A percentile compares a stretch with the other conserved stretches of the same genome.
Conservation (phyloP, 37 sponge, comb jelly and placozoan genomes). For the Spongilla lacustris region DNA sequence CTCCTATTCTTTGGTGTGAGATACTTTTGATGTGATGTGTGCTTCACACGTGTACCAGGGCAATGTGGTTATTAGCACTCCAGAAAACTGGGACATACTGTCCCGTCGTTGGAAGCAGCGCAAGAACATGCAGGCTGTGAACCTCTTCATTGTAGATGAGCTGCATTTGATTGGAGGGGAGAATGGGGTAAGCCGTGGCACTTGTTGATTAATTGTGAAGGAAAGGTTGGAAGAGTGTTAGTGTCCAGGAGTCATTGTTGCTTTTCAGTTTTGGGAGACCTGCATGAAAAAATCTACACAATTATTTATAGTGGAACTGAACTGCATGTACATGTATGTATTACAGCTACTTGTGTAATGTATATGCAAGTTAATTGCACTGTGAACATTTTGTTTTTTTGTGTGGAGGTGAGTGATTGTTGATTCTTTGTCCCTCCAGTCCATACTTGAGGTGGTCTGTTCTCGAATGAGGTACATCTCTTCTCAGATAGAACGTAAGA, state of each 20-base stretch:
- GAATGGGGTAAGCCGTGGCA: constrained; percentile 73
- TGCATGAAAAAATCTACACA: no score
- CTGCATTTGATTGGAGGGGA: constrained; percentile 96
- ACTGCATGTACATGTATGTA: no score
- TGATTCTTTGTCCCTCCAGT: constrained; percentile 41
- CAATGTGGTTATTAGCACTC: constrained; percentile 89
- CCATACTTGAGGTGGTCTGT: constrained; percentile 91
- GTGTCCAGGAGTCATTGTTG: no score
- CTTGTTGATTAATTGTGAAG: not conserved
- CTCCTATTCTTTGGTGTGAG: not conserved
- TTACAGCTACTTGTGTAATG: no score
- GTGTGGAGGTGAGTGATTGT: no score
- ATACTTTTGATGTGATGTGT: constrained; percentile 2
- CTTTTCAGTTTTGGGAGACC: no score
- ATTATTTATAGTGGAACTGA: no score
- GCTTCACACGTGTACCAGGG: constrained; percentile 37
- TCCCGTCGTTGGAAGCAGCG: constrained; percentile 99
- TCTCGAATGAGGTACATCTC: constrained; percentile 98
- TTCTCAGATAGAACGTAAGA: constrained; percentile 91
- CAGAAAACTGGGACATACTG: constrained; percentile 97
- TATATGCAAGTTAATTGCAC: no score
- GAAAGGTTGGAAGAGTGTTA: not conserved
- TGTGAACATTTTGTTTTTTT: no score
- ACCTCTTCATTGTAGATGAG: constrained; percentile 94
- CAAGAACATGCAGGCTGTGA: constrained; percentile 95